phyloP scores from a whole-genome alignment of 92 coral and sea anemone species.

The Palythoa caribaeorum region DNA sequence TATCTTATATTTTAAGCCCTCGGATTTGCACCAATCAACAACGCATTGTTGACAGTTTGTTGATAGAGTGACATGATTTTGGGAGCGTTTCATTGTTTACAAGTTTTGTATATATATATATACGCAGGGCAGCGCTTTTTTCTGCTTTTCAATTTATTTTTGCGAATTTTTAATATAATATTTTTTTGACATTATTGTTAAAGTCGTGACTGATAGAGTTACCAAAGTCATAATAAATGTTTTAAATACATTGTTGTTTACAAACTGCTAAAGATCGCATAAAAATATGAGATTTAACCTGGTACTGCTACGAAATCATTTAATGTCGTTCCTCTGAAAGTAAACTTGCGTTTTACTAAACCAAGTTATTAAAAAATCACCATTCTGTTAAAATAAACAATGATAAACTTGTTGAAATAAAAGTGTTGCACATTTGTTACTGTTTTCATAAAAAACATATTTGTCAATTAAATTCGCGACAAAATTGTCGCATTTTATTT shows the following conservation, averaged over 20 bases:
- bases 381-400: neutral
- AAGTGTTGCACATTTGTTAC: constrained; percentile 5
- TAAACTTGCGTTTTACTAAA: neutral
- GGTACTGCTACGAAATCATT: neutral
- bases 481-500: constrained; percentile 15
- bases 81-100: neutral
- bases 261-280: constrained; percentile 1
- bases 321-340: too few relatives aligned
- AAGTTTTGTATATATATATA: neutral
- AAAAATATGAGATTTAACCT: neutral
- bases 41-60: constrained; percentile 35
- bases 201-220: neutral
- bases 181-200: neutral
- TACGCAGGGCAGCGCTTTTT: constrained; percentile 3
- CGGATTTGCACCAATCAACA: neutral
- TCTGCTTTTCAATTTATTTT: neutral
- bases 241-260: neutral
- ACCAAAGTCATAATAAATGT: neutral
- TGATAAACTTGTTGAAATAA: neutral
- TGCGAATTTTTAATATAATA: neutral
- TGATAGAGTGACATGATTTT: neutral
- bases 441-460: neutral
- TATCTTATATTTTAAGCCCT: constrained; percentile 21
- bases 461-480: constrained; percentile 33
- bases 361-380: neutral